phyloP scores from a whole-genome alignment of 2,888 invertebrate genomes.

The Galeopsomyia nigrocyanea region DNA sequence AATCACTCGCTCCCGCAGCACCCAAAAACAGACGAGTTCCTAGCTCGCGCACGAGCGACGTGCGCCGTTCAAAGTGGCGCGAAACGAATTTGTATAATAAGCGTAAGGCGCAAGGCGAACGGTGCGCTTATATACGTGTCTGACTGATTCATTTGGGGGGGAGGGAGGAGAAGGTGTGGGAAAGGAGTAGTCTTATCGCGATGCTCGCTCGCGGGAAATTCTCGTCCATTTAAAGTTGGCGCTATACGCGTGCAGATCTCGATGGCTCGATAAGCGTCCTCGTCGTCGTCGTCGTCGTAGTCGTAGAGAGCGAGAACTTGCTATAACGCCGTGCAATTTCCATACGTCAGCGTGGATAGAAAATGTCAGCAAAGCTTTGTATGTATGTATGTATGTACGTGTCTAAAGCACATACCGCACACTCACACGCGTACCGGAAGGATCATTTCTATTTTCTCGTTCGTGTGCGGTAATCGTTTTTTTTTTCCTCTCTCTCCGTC shows the following conservation, averaged over 20 bases:
- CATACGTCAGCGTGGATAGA: conserved; percentile 1
- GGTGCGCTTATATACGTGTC: no score
- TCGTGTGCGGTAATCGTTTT: no score
- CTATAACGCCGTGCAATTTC: background rate
- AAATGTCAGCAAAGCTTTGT: background rate
- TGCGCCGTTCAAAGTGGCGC: no score
- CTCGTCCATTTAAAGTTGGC: background rate
- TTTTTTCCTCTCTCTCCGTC: no score
- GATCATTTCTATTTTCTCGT: no score
- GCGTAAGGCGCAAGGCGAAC: no score
- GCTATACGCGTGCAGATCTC: conserved; percentile 5
- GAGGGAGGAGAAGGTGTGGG: background rate
- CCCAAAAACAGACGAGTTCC: no score
- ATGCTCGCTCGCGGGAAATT: background rate
- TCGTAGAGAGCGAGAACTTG: background rate
- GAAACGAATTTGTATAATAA: no score
- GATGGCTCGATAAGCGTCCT: background rate
- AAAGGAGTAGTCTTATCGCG: background rate
- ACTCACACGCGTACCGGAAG: background rate
- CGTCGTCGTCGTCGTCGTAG: background rate
- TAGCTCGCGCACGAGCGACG: no score
- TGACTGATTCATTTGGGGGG: background rate
- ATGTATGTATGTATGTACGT: background rate
- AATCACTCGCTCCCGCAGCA: no score
- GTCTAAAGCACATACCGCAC: background rate